Evolutionary conservation across 2,113 vertebrate genomes (phyloP).

Genomic region (Calidris pugnax): DNA sequence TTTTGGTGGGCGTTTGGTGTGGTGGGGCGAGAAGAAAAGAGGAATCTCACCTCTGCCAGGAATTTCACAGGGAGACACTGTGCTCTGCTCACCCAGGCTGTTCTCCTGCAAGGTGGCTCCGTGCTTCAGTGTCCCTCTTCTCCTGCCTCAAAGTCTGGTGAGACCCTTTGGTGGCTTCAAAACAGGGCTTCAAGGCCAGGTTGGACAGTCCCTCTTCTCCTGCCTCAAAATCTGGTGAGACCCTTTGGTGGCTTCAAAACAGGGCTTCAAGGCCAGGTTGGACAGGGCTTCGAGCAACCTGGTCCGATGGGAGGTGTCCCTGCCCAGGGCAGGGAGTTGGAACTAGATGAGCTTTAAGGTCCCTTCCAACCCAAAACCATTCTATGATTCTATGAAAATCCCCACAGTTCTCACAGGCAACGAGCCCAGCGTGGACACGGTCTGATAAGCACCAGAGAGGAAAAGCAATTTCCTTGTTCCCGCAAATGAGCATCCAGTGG

Average conservation of each 20-base stretch:
- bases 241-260: background rate
- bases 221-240: background rate
- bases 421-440: accelerated
- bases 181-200: background rate
- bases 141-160: background rate
- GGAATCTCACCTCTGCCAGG: background rate
- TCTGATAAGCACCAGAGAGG: background rate
- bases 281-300: background rate
- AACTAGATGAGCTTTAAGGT: background rate
- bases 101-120: background rate
- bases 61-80: background rate
- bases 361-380: background rate
- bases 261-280: background rate
- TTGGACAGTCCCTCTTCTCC: background rate
- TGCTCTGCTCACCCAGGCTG: background rate
- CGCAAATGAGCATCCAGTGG: background rate
- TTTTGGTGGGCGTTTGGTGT: no score
- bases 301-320: background rate
- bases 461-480: background rate
- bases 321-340: background rate
- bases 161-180: background rate
- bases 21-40: background rate
- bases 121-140: background rate
- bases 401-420: background rate
- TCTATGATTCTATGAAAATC: background rate